phyloP scores from a whole-genome alignment of 2,888 invertebrate genomes.

The Dioctria linearis region DNA sequence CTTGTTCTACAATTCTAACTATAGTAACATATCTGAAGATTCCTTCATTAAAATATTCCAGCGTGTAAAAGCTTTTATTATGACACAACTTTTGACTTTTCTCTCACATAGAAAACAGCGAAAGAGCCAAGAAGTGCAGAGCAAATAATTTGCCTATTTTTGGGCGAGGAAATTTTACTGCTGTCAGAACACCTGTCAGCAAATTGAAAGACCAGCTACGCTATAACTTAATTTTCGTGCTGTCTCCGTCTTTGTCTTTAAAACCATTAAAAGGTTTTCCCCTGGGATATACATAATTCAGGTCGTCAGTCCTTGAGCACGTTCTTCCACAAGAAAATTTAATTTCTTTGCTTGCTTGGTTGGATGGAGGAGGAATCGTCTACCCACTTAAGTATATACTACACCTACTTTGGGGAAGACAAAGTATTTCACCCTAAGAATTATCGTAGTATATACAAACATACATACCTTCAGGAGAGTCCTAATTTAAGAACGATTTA shows the following conservation, averaged over 20 bases:
- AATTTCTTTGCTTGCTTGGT: not conserved
- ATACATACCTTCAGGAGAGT: no score
- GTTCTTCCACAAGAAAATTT: slow-evolving; percentile 18
- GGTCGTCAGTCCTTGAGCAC: slow-evolving; percentile 20
- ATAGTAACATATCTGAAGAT: not conserved
- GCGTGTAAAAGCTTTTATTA: slow-evolving; percentile 3
- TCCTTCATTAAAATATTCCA: slow-evolving; percentile 24
- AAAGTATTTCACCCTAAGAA: no score
- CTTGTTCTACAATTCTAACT: no score
- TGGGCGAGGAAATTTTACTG: slow-evolving; percentile 10
- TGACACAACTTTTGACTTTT: slow-evolving; percentile 10
- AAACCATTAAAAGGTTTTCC: slow-evolving; percentile 25
- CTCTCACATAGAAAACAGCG: slow-evolving; percentile 13
- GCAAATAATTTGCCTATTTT: slow-evolving; percentile 25
- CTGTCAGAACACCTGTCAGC: slow-evolving; percentile 21
- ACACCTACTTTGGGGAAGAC: no score
- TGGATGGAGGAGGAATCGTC: no score
- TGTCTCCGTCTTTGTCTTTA: slow-evolving; percentile 23
- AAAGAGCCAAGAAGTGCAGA: slow-evolving; percentile 7
- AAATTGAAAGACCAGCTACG: slow-evolving; percentile 14
- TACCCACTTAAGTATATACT: no score
- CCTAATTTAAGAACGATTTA: no score
- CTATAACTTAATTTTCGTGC: slow-evolving; percentile 26
- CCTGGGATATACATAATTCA: slow-evolving; percentile 28
- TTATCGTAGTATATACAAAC: no score